phyloP scores from a whole-genome alignment of 2,888 invertebrate genomes.

The Eugnorisma glareosa region DNA sequence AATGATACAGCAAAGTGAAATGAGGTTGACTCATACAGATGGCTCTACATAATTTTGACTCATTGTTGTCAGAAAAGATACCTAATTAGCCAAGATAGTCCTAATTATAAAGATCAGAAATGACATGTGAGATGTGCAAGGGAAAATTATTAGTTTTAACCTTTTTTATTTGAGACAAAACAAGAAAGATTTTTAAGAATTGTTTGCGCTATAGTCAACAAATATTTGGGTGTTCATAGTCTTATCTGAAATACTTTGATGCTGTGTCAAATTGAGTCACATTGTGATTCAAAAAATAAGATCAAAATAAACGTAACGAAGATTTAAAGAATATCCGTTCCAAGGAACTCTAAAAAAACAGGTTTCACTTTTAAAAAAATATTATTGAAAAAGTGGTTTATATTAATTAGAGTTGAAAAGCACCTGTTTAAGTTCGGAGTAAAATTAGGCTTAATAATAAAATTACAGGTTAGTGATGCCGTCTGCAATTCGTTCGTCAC shows the following conservation, averaged over 20 bases:
- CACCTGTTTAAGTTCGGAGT: slow-evolving; percentile 57
- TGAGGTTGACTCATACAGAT: background rate
- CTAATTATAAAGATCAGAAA: background rate
- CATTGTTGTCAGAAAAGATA: background rate
- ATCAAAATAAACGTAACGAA: background rate
- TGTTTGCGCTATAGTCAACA: too few species aligned
- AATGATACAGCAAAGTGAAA: background rate
- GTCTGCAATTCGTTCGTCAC: slow-evolving; percentile 71
- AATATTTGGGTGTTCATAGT: too few species aligned
- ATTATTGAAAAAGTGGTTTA: slow-evolving; percentile 52
- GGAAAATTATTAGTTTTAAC: background rate
- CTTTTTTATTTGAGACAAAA: background rate
- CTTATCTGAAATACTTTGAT: background rate
- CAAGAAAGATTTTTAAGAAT: background rate
- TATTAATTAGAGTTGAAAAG: slow-evolving; percentile 54
- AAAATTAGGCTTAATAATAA: slow-evolving; percentile 68
- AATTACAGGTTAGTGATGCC: slow-evolving; percentile 68
- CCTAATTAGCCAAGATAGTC: background rate
- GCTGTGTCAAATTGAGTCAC: background rate
- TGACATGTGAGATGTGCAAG: background rate
- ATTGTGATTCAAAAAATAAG: background rate
- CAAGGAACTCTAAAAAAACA: slow-evolving; percentile 1
- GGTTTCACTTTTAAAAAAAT: slow-evolving; percentile 52
- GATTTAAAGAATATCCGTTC: background rate
- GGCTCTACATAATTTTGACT: background rate